A percentile compares a stretch with the other conserved stretches of the same genome.
Conservation (phyloP, 2,797 vertebrate species). For the Limnodromus scolopaceus region DNA sequence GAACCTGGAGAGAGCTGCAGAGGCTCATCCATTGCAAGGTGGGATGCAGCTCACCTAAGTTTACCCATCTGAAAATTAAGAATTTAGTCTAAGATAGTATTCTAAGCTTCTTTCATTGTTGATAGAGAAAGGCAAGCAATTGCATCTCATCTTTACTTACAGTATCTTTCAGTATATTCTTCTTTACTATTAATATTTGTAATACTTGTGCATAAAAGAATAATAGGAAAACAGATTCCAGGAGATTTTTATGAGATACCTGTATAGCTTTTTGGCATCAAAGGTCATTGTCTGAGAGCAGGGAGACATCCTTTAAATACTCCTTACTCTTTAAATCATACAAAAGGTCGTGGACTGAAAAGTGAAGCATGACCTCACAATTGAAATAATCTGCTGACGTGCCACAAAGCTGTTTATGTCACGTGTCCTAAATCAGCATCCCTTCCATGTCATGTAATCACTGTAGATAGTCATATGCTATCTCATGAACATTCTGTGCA, state of each 20-base stretch:
- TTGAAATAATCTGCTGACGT: not conserved
- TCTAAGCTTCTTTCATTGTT: not conserved
- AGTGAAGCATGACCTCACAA: not conserved
- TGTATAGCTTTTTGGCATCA: not conserved
- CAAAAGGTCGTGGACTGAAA: not conserved
- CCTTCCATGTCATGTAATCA: accelerated
- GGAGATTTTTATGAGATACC: not conserved
- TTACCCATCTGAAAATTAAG: not conserved
- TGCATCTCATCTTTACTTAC: not conserved
- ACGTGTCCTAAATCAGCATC: not conserved
- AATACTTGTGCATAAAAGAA: not conserved
- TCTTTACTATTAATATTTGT: not conserved
- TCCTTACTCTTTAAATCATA: not conserved
- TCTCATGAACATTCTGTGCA: not conserved
- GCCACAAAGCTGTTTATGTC: not conserved
- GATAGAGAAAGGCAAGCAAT: not conserved
- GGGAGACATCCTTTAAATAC: not conserved
- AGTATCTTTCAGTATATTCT: not conserved
- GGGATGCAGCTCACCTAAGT: not conserved
- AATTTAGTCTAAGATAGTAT: not conserved
- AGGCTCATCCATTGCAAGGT: not conserved
- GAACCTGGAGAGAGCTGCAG: not conserved
- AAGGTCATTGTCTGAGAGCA: not conserved
- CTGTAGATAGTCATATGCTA: not conserved
- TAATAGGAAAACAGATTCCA: not conserved